Conservation (phyloP, 1,140 invertebrate genomes). For the Drosophila sechellia region DNA sequence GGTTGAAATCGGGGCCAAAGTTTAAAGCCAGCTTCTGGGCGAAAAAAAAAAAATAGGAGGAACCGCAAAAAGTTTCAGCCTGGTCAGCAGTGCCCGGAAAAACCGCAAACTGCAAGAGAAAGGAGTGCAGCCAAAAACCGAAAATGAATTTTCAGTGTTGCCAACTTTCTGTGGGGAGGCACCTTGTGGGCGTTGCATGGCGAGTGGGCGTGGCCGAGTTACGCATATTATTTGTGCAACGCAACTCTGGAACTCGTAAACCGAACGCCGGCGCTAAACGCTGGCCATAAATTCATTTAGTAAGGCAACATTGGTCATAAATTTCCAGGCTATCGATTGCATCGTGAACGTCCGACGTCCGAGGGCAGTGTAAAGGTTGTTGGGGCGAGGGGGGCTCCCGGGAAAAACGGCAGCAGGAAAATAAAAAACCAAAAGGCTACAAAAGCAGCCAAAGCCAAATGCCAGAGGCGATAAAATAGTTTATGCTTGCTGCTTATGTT, state of each 20-base stretch:
- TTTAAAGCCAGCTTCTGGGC: constrained; percentile 74
- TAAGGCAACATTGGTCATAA: constrained; percentile 74
- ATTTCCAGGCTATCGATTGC: constrained; percentile 72
- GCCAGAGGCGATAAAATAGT: constrained; percentile 71
- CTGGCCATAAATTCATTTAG: constrained; percentile 78
- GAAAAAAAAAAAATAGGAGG: constrained; percentile 54
- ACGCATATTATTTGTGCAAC: constrained; percentile 72
- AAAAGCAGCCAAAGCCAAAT: constrained; percentile 29
- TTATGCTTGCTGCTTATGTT: constrained; percentile 28
- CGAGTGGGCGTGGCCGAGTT: constrained; percentile 27
- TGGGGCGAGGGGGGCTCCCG: background rate
- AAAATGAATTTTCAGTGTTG: constrained; percentile 81
- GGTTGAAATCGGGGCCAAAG: constrained; percentile 8
- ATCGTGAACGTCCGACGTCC: constrained; percentile 40
- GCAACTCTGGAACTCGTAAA: constrained; percentile 17
- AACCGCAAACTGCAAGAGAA: constrained; percentile 15
- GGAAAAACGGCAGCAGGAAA: background rate
- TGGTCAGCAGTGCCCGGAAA: constrained; percentile 20
- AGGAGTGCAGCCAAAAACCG: constrained; percentile 38
- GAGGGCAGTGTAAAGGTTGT: background rate
- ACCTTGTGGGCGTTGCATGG: background rate
- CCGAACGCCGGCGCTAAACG: constrained; percentile 53
- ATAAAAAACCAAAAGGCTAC: constrained; percentile 12
- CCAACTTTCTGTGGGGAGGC: constrained; percentile 65
- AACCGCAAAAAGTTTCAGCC: constrained; percentile 64